Evolutionary conservation across 2,888 invertebrate species (phyloP).

Genomic region (Drosophila mettleri): DNA sequence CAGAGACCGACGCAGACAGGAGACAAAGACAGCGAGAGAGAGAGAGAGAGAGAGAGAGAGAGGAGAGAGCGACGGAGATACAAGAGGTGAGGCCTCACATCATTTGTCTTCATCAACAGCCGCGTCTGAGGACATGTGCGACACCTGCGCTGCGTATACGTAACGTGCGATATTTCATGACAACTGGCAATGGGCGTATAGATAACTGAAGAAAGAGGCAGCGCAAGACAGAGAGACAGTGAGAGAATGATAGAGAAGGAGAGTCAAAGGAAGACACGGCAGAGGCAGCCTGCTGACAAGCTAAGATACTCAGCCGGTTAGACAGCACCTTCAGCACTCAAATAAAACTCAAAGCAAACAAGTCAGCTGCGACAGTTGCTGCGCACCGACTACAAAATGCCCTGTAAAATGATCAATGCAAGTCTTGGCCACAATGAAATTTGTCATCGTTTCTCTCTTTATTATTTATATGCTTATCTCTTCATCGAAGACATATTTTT

Average conservation of each 20-base stretch:
- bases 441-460: no score
- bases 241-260: background rate
- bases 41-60: conserved; percentile 8
- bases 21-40: no score
- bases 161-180: conserved; percentile 60
- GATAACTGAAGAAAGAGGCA: background rate
- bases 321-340: conserved; percentile 47
- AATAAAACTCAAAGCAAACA: conserved; percentile 52
- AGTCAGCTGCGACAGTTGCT: conserved; percentile 1
- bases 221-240: background rate
- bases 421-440: no score
- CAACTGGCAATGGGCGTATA: conserved; percentile 21
- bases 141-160: conserved; percentile 60
- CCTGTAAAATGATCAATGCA: background rate
- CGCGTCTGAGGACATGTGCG: conserved; percentile 40
- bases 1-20: background rate
- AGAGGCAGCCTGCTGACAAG: conserved; percentile 2
- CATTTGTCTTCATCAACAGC: conserved; percentile 76
- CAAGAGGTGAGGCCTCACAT: conserved; percentile 40
- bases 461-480: no score
- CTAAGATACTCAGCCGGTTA: conserved; percentile 32
- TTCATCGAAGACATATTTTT: no score
- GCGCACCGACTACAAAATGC: background rate
- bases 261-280: background rate
- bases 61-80: conserved; percentile 2